Evolutionary conservation across 2,113 vertebrate species (phyloP), one percentile per base, ranked within the genome.

Genomic region (Catharus fuscescens): DNA sequence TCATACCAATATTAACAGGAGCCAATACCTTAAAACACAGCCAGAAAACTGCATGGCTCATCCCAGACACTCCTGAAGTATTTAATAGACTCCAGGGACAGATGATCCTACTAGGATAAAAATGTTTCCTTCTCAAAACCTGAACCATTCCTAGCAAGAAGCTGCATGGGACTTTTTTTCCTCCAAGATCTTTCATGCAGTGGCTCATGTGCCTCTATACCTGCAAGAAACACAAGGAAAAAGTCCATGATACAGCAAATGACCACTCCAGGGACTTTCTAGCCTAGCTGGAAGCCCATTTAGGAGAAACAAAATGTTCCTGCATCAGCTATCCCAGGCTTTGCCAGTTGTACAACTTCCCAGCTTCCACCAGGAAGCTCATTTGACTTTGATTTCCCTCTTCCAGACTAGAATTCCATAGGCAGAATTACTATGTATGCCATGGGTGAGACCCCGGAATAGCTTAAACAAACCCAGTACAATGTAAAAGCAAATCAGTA

Each of bases 401-500:
- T 70, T 28, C 64, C 66, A 85, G 40, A 1, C 25, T 21, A 9
- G 31, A 77, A 56, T 90, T 83, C 50, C 47, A 53, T 3, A 16
- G 38, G 64, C 48, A 88, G 72, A 74, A 64, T 74, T 40, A 47
- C 54, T 25, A 1, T 26, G 47, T 11, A 47, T 12, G 44, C 48
- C 36, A 5, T 31, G 77, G 23, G 78, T 52, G 70, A 96, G 57
- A 88, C 52, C 71, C 79, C 73, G 57, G 79, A 76, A 48, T 11
- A 84, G 64, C 91, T 95, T 67, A 88, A 96, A 93, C 61, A 97
- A 94, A 88, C 57, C 34, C 36, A 80, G 42, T 54, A 29, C 72
- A 56, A 72, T 36, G 76, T 89, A 80, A 92, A 88, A 93, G 90
- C 53, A 96, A 95, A 95, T 91, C 91, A 42, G 86, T 78, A 86